Percentiles rank a stretch among this genome's conserved stretches.
Evolutionary conservation across 2,113 vertebrate genomes (phyloP).

Genomic region (Neolamprologus longior): DNA sequence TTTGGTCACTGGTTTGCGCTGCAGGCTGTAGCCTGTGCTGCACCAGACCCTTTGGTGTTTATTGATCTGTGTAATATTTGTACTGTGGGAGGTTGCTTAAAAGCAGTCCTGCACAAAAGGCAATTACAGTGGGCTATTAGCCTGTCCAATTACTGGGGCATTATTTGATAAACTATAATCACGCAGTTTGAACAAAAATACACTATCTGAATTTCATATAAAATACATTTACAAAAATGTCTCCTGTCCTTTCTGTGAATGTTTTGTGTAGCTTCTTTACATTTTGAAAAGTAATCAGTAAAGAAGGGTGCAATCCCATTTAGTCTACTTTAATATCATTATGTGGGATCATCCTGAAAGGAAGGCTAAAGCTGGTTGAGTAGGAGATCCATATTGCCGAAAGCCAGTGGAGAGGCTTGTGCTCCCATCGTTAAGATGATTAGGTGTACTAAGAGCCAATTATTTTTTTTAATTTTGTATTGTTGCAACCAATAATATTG

Average conservation of each 20-base stretch:
- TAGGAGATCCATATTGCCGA: fast-evolving
- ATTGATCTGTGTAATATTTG: conserved; percentile 2
- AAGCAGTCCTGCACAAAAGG: not conserved
- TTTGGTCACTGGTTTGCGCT: not conserved
- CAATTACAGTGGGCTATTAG: not conserved
- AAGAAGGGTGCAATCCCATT: not conserved
- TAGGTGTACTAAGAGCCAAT: fast-evolving
- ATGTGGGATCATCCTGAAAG: not conserved
- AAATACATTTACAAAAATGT: conserved; percentile 26
- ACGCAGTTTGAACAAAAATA: not conserved
- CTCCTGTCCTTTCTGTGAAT: not conserved
- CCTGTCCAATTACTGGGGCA: conserved; percentile 12
- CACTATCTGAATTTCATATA: not conserved
- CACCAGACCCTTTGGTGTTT: not conserved
- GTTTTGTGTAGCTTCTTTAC: not conserved
- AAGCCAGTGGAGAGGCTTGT: not conserved
- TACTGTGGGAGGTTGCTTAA: not conserved
- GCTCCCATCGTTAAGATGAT: not conserved
- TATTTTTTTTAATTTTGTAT: not conserved
- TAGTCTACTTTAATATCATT: not conserved
- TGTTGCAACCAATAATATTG: not conserved
- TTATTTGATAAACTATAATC: not conserved
- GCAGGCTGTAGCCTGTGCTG: not conserved
- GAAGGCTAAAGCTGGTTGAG: not conserved
- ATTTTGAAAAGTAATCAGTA: not conserved